Percentiles rank a stretch among this genome's conserved stretches.
These are phyloP conservation scores for Hyposoter didymator DNA, from an alignment of 2,888 invertebrate species.

Conservation along the genomic window DNA sequence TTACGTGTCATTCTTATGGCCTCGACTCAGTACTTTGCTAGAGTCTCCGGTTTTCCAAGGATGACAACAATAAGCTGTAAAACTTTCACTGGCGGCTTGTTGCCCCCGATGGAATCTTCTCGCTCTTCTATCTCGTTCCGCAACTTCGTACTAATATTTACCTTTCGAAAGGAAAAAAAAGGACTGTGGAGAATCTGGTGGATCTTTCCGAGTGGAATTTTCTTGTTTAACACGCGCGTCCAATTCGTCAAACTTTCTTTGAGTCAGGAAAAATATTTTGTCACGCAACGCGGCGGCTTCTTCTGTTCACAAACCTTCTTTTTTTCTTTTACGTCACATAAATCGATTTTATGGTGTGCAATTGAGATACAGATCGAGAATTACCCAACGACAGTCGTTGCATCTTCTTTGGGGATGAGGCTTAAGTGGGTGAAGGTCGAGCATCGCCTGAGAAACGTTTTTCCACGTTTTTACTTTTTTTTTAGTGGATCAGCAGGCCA, in stretches of 20 bases:
- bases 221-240: slow-evolving; percentile 43
- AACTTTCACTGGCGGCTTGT: slow-evolving; percentile 71
- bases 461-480: slow-evolving; percentile 28
- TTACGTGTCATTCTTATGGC: slow-evolving; percentile 11
- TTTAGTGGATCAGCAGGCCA: slow-evolving; percentile 25
- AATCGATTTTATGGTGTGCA: slow-evolving; percentile 35
- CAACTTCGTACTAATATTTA: slow-evolving; percentile 55
- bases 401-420: slow-evolving; percentile 37
- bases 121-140: slow-evolving; percentile 26
- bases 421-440: slow-evolving; percentile 62
- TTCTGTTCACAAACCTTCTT: slow-evolving; percentile 25
- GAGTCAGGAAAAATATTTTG: slow-evolving; percentile 64
- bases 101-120: slow-evolving; percentile 28
- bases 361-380: slow-evolving; percentile 40
- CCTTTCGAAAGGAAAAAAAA: slow-evolving; percentile 26
- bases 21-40: slow-evolving; percentile 30
- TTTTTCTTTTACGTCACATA: slow-evolving; percentile 29
- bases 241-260: slow-evolving; percentile 66
- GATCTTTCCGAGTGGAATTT: slow-evolving; percentile 42
- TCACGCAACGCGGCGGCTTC: slow-evolving; percentile 40
- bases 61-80: slow-evolving; percentile 71
- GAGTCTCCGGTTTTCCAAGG: slow-evolving; percentile 16
- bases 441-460: neutral
- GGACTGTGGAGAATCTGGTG: slow-evolving; percentile 49
- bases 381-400: slow-evolving; percentile 10